Conservation (phyloP, 2,888 invertebrate species). For the Trissolcus brochymenae region DNA sequence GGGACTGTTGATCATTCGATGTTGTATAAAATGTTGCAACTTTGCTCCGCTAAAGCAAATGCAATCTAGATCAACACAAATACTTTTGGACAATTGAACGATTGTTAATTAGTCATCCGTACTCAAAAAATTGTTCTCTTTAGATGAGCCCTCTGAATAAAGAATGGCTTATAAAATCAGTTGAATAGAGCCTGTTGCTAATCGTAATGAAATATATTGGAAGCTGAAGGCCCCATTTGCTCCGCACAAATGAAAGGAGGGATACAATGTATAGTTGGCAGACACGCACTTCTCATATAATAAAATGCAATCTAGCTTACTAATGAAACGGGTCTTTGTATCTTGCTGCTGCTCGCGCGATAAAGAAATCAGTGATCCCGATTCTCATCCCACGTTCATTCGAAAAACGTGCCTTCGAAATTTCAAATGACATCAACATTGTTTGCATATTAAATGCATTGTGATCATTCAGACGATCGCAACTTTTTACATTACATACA, state of each 20-base stretch:
- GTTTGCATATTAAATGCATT: conserved; percentile 50
- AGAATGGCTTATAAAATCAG: conserved; percentile 46
- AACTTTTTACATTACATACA: not conserved
- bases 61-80: not conserved
- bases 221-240: conserved; percentile 55
- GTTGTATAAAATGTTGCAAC: not conserved
- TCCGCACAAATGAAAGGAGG: conserved; percentile 47
- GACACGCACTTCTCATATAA: conserved; percentile 58
- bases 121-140: conserved; percentile 42
- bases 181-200: conserved; percentile 51
- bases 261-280: conserved; percentile 55
- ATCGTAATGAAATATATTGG: conserved; percentile 51
- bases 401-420: conserved; percentile 50
- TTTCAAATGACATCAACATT: conserved; percentile 44
- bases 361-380: conserved; percentile 58
- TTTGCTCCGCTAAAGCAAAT: too few relatives aligned
- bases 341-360: conserved; percentile 47
- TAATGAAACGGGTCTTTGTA: conserved; percentile 58
- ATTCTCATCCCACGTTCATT: conserved; percentile 58
- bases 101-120: conserved; percentile 40
- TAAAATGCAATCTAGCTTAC: conserved; percentile 59
- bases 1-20: not conserved
- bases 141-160: conserved; percentile 41
- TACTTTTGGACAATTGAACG: conserved; percentile 21
- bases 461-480: conserved; percentile 21